Percentiles rank a stretch among this genome's conserved stretches.
These are phyloP conservation scores for Podabrus alpinus DNA, from an alignment of 2,888 invertebrate species.

Conservation along the genomic window DNA sequence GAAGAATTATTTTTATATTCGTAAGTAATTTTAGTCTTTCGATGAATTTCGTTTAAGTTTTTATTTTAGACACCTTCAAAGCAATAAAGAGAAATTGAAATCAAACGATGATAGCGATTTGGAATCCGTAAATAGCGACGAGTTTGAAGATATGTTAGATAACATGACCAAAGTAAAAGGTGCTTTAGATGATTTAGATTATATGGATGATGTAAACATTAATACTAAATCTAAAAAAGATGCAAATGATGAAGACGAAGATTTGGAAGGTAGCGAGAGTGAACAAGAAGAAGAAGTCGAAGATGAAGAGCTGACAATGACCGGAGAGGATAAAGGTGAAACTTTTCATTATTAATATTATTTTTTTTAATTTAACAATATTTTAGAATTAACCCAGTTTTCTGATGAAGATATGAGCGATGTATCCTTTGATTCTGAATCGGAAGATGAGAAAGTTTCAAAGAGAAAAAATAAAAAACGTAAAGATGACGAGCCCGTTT, in stretches of 20 bases:
- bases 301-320: constrained; percentile 44
- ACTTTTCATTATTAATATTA: not conserved
- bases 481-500: constrained; percentile 65
- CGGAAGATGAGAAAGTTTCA: constrained; percentile 43
- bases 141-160: constrained; percentile 73
- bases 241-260: constrained; percentile 35
- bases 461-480: constrained; percentile 35
- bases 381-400: constrained; percentile 42
- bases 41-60: not conserved
- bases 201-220: constrained; percentile 66
- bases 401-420: constrained; percentile 50
- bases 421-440: constrained; percentile 50
- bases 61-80: constrained; percentile 62
- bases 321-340: constrained; percentile 53
- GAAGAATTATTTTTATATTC: constrained; percentile 84
- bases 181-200: constrained; percentile 67
- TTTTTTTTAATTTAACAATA: constrained; percentile 9
- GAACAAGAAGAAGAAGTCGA: constrained; percentile 47
- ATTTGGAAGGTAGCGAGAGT: constrained; percentile 40
- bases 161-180: constrained; percentile 56
- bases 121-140: constrained; percentile 77
- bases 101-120: constrained; percentile 63
- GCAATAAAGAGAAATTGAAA: constrained; percentile 48
- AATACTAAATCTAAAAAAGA: constrained; percentile 40
- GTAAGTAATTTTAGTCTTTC: constrained; percentile 39